phyloP scores from a whole-genome alignment of 2,113 vertebrate genomes.

The Nanorana parkeri region DNA sequence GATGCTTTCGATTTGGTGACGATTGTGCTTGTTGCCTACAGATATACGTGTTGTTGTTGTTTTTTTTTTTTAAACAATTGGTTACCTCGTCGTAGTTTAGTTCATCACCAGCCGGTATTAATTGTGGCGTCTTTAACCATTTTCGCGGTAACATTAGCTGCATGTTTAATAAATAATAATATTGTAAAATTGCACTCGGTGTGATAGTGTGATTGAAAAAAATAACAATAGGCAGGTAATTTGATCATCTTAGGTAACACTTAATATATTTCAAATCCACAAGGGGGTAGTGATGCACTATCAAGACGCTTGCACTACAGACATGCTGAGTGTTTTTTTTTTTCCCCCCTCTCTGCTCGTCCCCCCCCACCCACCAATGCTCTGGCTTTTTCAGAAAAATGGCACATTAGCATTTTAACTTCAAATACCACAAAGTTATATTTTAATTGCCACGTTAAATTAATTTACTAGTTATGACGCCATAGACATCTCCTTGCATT shows the following conservation, averaged over 20 bases:
- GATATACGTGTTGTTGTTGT: too few relatives aligned
- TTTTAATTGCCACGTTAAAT: slow-evolving; percentile 42
- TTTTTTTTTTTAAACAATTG: not conserved
- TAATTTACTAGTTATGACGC: not conserved
- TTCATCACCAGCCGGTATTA: not conserved
- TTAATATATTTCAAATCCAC: slow-evolving; percentile 70
- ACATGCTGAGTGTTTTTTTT: slow-evolving; percentile 56
- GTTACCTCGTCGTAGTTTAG: not conserved
- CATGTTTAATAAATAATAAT: not conserved
- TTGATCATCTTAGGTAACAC: slow-evolving; percentile 21
- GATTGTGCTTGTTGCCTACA: too few relatives aligned
- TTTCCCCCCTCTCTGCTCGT: slow-evolving; percentile 5
- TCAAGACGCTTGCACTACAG: slow-evolving; percentile 58
- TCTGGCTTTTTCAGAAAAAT: slow-evolving; percentile 64
- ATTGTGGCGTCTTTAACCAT: not conserved
- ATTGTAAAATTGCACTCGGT: not conserved
- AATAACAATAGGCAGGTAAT: slow-evolving; percentile 8
- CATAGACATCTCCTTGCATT: not conserved
- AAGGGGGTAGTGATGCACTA: slow-evolving; percentile 76
- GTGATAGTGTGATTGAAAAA: not conserved
- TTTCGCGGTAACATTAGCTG: not conserved
- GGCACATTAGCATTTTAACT: slow-evolving; percentile 66
- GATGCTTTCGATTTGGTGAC: not conserved
- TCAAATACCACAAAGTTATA: slow-evolving; percentile 54
- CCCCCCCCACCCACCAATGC: not conserved